Evolutionary conservation across 2,113 vertebrate genomes (phyloP), one percentile per base, ranked within the genome.

Genomic region (Periophthalmus modestus): DNA sequence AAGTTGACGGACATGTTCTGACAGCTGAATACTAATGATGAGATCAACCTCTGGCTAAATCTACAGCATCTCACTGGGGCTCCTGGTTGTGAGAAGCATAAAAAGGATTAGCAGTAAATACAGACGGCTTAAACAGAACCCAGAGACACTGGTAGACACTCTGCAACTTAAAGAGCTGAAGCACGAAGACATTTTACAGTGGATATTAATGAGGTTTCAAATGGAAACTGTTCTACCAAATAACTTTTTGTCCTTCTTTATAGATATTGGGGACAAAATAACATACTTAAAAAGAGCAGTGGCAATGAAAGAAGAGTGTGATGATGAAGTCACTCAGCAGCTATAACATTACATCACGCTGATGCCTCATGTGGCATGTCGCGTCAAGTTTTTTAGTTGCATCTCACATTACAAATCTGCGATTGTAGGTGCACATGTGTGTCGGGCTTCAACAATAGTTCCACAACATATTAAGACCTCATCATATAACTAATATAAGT

Each of bases 401-500:
- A 89, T 93, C 83, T 95, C 94, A 94, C 90, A 94, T 95, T 94
- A 94, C 94, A 87, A 90, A 85, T 90, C 91, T 94, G 21, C 68
- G 14, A 43, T 57, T 86, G 67, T 69, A 36, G 66, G 52, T 74
- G 4, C 48, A 55, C 66, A 34, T 81, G 90, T 91, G 92, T 93
- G 69, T 50, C 68, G 84, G 54, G 71, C 72, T 79, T 80, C 54
- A 82, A 80, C 75, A 52, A 39, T 72, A 83, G 80, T 82, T 78
- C 61, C 7, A 10, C 11, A 2, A 71, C 74, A 86, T 87, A 88
- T 82, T 85, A 88, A 81, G 85, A 86, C 74, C 67, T 16, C 66
- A 66, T 77, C 6, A 43, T 43, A 10, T 43, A 43, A 43, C 1
- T 10, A 43, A 43, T 43, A 43, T 2, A 43, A 43, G 0, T 43